These are phyloP conservation scores for Phaonia tiefii DNA, from an alignment of 2,888 invertebrate species.

Conservation along the genomic window DNA sequence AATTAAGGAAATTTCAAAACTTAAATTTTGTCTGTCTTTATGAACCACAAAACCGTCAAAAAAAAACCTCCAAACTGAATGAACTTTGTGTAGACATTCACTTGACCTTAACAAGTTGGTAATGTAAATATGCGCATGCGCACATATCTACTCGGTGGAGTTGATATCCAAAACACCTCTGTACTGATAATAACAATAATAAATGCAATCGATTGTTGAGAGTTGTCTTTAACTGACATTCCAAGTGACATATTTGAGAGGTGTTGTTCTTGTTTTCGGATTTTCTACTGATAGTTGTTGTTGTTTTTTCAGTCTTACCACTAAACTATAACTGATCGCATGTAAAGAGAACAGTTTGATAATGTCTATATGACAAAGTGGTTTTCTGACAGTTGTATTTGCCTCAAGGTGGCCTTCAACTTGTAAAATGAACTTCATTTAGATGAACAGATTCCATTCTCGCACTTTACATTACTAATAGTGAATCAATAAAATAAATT, in stretches of 20 bases:
- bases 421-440: constrained; percentile 1
- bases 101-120: constrained; percentile 28
- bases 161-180: constrained; percentile 13
- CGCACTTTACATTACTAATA: no score
- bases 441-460: no score
- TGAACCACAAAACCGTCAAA: background rate
- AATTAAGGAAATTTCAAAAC: constrained; percentile 34
- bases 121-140: background rate
- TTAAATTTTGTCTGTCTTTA: no score
- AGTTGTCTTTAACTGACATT: background rate
- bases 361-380: no score
- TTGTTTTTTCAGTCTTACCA: no score
- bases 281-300: background rate
- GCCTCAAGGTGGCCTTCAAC: constrained; percentile 2
- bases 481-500: no score
- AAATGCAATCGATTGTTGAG: constrained; percentile 9
- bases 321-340: no score
- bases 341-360: no score
- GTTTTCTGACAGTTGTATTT: no score
- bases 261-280: constrained; percentile 2
- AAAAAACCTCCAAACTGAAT: constrained; percentile 15
- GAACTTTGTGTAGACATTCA: constrained; percentile 14
- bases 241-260: background rate
- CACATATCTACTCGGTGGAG: background rate
- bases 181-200: constrained; percentile 16